A percentile compares a stretch with the other conserved stretches of the same genome.
Evolutionary conservation across 2,797 vertebrate genomes (phyloP).

Genomic region (Mormyrops attenuatus): DNA sequence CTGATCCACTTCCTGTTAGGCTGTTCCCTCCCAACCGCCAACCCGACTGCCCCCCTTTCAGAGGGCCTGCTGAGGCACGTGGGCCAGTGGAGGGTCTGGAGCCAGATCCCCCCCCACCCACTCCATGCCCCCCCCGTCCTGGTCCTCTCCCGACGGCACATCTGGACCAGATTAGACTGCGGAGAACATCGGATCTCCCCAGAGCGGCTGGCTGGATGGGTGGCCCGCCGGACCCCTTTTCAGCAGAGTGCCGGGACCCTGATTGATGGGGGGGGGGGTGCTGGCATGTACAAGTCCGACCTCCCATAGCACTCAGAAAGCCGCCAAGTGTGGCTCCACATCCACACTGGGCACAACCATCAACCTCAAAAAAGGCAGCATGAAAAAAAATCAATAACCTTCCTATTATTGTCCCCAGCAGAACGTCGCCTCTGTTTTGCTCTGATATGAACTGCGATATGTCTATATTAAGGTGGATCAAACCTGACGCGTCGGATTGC

Average conservation of each 20-base stretch:
- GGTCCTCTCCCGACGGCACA: constrained; percentile 47
- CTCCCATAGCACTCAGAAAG: constrained; percentile 27
- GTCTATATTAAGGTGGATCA: background rate
- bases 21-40: background rate
- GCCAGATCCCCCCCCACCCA: background rate
- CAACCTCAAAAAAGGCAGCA: background rate
- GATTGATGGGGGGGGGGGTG: constrained; percentile 60
- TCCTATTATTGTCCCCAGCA: background rate
- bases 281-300: constrained; percentile 27
- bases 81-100: constrained; percentile 18
- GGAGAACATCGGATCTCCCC: constrained; percentile 68
- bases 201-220: constrained; percentile 64
- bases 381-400: background rate
- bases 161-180: constrained; percentile 69
- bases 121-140: background rate
- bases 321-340: background rate
- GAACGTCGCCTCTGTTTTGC: background rate
- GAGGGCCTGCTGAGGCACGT: background rate
- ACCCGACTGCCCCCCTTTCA: background rate
- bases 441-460: background rate
- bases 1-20: background rate
- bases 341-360: background rate
- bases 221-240: constrained; percentile 63
- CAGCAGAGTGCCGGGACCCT: constrained; percentile 54
- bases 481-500: background rate